Conservation (phyloP, 2,113 vertebrate genomes). For the Xiphophorus maculatus region DNA sequence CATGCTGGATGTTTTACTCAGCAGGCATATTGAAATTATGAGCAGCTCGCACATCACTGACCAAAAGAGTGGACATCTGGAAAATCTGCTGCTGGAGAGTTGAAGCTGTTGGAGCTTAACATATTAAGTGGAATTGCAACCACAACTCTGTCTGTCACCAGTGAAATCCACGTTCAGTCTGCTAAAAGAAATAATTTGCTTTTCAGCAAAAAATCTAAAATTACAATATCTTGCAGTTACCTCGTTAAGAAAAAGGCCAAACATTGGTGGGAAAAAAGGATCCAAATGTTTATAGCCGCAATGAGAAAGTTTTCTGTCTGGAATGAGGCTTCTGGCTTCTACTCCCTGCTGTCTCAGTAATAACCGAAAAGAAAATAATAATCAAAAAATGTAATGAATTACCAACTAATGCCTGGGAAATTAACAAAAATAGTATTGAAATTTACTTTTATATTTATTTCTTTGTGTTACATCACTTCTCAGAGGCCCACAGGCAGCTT, state of each 20-base stretch:
- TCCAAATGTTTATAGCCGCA: background rate
- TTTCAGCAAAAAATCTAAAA: background rate
- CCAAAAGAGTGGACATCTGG: background rate
- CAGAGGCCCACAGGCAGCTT: slow-evolving; percentile 29
- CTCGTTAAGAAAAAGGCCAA: background rate
- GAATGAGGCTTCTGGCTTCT: slow-evolving; percentile 9
- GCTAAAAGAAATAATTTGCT: background rate
- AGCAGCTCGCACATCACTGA: background rate
- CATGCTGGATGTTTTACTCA: background rate
- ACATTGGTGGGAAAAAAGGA: background rate
- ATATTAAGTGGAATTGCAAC: background rate
- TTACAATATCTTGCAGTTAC: background rate
- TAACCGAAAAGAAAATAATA: slow-evolving; percentile 32
- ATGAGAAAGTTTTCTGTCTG: background rate
- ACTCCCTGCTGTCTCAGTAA: slow-evolving; percentile 24
- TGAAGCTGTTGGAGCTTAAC: background rate
- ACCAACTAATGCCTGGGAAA: slow-evolving; percentile 31
- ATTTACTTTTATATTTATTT: slow-evolving; percentile 62
- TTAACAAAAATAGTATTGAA: slow-evolving; percentile 28
- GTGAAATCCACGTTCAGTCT: background rate
- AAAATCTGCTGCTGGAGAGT: background rate
- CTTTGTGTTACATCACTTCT: slow-evolving; percentile 62
- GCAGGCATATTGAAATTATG: background rate
- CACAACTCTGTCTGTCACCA: background rate
- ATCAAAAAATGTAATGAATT: slow-evolving; percentile 39